These are phyloP conservation scores for Eupithecia pulchellata DNA, from an alignment of 2,888 invertebrate genomes.

Conservation along the genomic window DNA sequence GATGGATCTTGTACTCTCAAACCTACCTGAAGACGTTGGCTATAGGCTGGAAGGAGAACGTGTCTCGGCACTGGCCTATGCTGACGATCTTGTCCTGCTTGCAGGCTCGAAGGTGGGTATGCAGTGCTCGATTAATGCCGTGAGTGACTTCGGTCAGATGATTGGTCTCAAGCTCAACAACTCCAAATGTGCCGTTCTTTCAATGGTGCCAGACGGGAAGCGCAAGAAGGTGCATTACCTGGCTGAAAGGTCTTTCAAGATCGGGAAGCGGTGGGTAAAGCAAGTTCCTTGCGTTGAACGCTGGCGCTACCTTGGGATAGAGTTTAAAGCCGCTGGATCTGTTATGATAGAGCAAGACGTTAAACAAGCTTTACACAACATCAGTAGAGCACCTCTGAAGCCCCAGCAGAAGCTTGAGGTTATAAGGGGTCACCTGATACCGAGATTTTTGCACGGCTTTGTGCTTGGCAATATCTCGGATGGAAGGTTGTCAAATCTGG, in stretches of 20 bases:
- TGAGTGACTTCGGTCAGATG: constrained; percentile 28
- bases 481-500: constrained; percentile 51
- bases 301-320: constrained; percentile 54
- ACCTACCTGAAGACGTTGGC: constrained; percentile 40
- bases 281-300: constrained; percentile 48
- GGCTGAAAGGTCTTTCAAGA: constrained; percentile 37
- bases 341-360: constrained; percentile 30
- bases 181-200: constrained; percentile 50
- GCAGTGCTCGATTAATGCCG: constrained; percentile 51
- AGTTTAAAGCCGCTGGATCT: constrained; percentile 53
- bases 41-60: constrained; percentile 43
- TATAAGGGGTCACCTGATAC: constrained; percentile 58
- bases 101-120: constrained; percentile 53
- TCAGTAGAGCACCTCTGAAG: neutral
- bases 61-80: constrained; percentile 59
- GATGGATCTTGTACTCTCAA: constrained; percentile 44
- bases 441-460: constrained; percentile 59
- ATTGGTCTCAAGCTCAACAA: constrained; percentile 14
- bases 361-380: neutral
- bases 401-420: neutral
- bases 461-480: constrained; percentile 52
- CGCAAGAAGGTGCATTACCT: constrained; percentile 48
- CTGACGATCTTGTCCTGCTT: constrained; percentile 61
- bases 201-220: constrained; percentile 52
- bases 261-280: constrained; percentile 41